A percentile compares a stretch with the other conserved stretches of the same genome.
Conservation (phyloP, 2,797 vertebrate genomes). For the Trachops cirrhosus region DNA sequence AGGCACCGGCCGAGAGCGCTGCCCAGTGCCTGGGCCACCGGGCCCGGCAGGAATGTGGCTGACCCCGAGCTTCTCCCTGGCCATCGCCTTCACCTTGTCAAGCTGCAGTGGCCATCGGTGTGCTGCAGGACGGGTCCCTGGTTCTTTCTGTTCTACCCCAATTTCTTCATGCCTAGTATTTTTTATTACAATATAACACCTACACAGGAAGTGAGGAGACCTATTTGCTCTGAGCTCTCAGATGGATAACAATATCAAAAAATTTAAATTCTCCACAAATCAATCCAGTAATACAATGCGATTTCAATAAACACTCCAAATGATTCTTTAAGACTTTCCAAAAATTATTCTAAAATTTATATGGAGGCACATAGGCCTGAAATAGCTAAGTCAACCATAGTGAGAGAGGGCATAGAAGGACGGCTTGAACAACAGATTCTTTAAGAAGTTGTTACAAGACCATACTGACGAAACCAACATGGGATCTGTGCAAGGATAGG, state of each 20-base stretch:
- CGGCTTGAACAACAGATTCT: background rate
- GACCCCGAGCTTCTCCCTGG: background rate
- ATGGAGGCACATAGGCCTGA: background rate
- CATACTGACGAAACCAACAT: background rate
- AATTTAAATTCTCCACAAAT: background rate
- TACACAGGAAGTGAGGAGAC: background rate
- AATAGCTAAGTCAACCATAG: background rate
- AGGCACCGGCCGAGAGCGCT: background rate
- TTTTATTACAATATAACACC: background rate
- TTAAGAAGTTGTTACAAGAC: background rate
- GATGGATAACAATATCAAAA: background rate
- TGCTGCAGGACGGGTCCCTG: no score
- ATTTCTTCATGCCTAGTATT: background rate
- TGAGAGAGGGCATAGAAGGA: background rate
- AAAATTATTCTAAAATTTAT: background rate
- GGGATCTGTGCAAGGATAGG: background rate
- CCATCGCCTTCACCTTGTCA: background rate
- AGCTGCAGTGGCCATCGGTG: no score
- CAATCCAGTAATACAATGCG: background rate
- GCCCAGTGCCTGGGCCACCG: background rate
- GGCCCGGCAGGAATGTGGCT: accelerated
- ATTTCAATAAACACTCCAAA: background rate
- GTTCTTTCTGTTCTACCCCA: background rate
- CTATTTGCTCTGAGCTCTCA: background rate
- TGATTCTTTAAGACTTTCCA: background rate